These are phyloP conservation scores for Coelopa frigida DNA, from an alignment of 1,140 invertebrate genomes.

Conservation along the genomic window DNA sequence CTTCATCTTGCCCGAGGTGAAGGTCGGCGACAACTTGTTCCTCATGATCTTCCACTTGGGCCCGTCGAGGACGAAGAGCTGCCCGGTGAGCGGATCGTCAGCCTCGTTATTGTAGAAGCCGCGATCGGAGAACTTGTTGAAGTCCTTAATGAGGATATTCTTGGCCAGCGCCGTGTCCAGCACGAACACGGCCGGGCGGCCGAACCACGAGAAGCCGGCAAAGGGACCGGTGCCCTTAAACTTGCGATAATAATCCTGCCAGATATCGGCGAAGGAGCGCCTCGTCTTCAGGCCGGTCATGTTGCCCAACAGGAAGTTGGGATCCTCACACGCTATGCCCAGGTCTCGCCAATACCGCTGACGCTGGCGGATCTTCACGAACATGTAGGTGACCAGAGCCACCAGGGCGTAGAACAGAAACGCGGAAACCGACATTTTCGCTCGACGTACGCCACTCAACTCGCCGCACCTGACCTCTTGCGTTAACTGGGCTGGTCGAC, in stretches of 20 bases:
- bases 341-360: slow-evolving; percentile 45
- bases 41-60: slow-evolving; percentile 51
- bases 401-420: not conserved
- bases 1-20: slow-evolving; percentile 54
- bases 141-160: slow-evolving; percentile 40
- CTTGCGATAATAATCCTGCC: slow-evolving; percentile 28
- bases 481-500: no score
- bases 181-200: slow-evolving; percentile 16
- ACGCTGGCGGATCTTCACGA: not conserved
- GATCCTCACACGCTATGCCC: slow-evolving; percentile 33
- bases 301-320: slow-evolving; percentile 28
- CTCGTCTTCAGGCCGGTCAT: slow-evolving; percentile 19
- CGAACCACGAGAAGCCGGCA: slow-evolving; percentile 26
- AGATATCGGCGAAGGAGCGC: slow-evolving; percentile 26
- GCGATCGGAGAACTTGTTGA: slow-evolving; percentile 38
- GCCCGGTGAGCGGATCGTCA: slow-evolving; percentile 49
- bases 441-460: no score
- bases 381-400: not conserved
- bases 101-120: slow-evolving; percentile 47
- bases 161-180: slow-evolving; percentile 30
- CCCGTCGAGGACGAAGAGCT: slow-evolving; percentile 47
- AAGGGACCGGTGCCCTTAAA: slow-evolving; percentile 30
- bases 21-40: slow-evolving; percentile 50
- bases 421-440: no score
- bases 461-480: not conserved